These are phyloP conservation scores for Lithodes maja DNA, from an alignment of 2,888 invertebrate genomes.

Conservation along the genomic window DNA sequence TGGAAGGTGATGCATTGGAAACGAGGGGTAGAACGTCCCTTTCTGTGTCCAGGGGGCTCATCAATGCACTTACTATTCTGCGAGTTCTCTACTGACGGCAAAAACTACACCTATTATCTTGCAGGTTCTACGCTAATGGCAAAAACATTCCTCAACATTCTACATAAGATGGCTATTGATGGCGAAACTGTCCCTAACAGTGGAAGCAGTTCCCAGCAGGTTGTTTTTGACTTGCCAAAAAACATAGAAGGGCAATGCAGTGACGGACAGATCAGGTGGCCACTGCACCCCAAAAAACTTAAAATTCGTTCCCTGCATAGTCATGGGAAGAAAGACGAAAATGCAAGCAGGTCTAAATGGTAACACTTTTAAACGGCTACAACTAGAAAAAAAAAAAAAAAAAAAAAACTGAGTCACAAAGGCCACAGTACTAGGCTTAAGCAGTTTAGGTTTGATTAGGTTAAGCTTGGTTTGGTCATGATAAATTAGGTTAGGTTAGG, in stretches of 20 bases:
- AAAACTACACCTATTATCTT: too few relatives aligned
- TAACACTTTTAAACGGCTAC: too few relatives aligned
- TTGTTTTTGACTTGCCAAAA: conserved; percentile 53
- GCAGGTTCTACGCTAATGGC: conserved; percentile 17
- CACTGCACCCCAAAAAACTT: conserved; percentile 37
- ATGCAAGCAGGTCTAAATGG: background rate
- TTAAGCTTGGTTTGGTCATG: too few relatives aligned
- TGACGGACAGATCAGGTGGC: conserved; percentile 52
- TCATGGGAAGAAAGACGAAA: conserved; percentile 32
- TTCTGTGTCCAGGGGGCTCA: conserved; percentile 36
- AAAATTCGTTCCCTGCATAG: conserved; percentile 33
- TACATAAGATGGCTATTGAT: background rate
- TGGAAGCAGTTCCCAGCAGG: conserved; percentile 48
- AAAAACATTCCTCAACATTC: background rate
- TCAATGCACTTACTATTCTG: background rate
- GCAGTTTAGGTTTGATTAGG: too few relatives aligned
- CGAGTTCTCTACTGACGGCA: too few relatives aligned
- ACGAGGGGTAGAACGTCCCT: conserved; percentile 16
- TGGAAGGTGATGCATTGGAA: conserved; percentile 24
- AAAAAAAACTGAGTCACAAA: too few relatives aligned
- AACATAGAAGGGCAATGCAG: conserved; percentile 11
- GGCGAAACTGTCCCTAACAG: conserved; percentile 3
- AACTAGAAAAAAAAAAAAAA: too few relatives aligned
- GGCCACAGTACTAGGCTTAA: too few relatives aligned
- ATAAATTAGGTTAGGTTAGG: too few relatives aligned